Evolutionary conservation across 2,888 invertebrate genomes (phyloP).

Genomic region (Agrenia bidenticulata): DNA sequence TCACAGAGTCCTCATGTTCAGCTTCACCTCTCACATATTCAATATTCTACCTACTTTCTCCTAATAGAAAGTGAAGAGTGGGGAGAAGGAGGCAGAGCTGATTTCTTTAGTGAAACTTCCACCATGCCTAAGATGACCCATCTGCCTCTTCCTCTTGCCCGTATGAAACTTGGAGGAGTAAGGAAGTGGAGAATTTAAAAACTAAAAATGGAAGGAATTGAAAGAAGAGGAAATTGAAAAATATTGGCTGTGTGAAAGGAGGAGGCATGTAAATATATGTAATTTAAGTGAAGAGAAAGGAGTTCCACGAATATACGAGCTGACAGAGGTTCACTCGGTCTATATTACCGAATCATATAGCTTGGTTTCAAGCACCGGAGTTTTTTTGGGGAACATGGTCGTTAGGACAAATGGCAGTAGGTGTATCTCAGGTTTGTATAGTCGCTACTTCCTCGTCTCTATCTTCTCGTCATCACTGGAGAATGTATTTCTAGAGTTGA

Average conservation of each 20-base stretch:
- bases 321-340: background rate
- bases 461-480: no score
- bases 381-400: no score
- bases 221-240: constrained; percentile 49
- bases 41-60: constrained; percentile 3
- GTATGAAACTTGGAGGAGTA: background rate
- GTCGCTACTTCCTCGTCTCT: no score
- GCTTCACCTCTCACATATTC: no score
- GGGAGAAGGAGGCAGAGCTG: constrained; percentile 13
- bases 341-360: no score
- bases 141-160: background rate
- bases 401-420: no score
- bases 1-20: constrained; percentile 12
- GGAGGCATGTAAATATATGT: constrained; percentile 11
- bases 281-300: constrained; percentile 19
- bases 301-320: constrained; percentile 15
- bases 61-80: constrained; percentile 13
- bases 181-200: constrained; percentile 5
- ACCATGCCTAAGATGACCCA: background rate
- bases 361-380: no score
- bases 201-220: constrained; percentile 5
- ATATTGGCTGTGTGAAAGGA: constrained; percentile 35
- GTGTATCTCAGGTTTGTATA: no score
- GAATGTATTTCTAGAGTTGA: constrained; percentile 2
- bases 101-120: background rate